Base-by-base conservation (phyloP, 2,113 vertebrate genomes). In the Oriolus oriolus region DNA sequence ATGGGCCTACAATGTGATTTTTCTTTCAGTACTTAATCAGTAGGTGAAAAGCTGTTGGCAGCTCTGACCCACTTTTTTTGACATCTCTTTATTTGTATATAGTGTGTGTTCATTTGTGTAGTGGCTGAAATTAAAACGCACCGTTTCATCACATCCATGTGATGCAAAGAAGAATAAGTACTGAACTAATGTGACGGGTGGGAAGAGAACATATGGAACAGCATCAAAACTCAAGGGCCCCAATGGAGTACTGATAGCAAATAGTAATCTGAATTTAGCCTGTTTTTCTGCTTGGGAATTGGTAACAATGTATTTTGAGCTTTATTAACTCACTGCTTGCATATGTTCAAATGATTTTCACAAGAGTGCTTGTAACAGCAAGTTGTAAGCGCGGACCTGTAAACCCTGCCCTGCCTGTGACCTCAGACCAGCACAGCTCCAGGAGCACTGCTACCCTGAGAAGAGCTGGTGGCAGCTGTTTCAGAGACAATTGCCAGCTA, bases 11-110 rank as follows among this genome's bases (percentile, higher is more conserved):
- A 79, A 3, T 64, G 17, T 45, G 41, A 66, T 86, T 94, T 95
- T 95, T 89, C 52, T 92, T 89, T 84, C 35, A n/a, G 31, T 57
- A 28, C 14, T 68, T 93, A 60, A 78, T 84, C 83, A 81, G 71
- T 74, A 92, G 76, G 65, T 89, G 69, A 92, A 95, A 89, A 96
- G 79, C 57, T 44, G 22, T 79, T 87, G 80, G 65, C 28, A 71
- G 64, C n/a, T 89, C 68, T 82, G 35, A 75, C 64, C 11, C 7
- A 3, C 31, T 52, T 70, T 78, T 86, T 73, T 47, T 71, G 74
- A 22, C 54, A 31, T 78, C 24, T 35, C 47, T 30, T 68, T 83
- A 27, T 77, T 60, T 89, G 47, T 84, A 1, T 56, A 7, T 33
- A 28, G 24, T 26, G 19, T 65, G 37, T 65, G 42, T 83, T 71